Evolutionary conservation across 1,140 invertebrate species (phyloP), one percentile per base, ranked within the genome.

Genomic region (Dinoponera quadriceps): DNA sequence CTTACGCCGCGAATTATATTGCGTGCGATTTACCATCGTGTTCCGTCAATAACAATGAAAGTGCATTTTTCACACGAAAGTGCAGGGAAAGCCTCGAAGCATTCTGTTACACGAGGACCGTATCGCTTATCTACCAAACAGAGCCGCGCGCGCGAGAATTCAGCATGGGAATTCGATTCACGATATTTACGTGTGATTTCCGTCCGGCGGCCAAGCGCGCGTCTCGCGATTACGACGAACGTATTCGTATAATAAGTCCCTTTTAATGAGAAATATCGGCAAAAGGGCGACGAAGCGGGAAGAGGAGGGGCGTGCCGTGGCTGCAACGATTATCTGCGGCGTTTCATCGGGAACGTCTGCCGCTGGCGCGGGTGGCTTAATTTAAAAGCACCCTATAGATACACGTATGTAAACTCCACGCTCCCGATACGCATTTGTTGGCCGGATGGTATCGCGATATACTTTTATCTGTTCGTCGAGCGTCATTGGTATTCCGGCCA

Each of bases 401-500:
- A 11, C 18, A 3, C 29, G 51, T 83, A 83, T 83, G 63, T 60
- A 83, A 78, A 83, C 60, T 78, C 57, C 27, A 18, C 38, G n/a
- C 60, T 68, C 20, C 57, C 73, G 54, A 74, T 74, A 68, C 51
- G 73, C 49, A 51, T 75, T 86, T 83, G 85, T 89, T 82, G 69
- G 29, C 22, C 29, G 60, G 20, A 16, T 60, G 82, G 59, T 84
- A 87, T 72, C 74, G 59, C 88, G 81, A 89, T 90, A 89, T 77
- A 89, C 80, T 91, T 92, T 92, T 92, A 90, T 90, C 87, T 83
- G 65, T 85, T 87, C 86, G 72, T 69, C 38, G 74, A 18, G 80
- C 87, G 63, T 88, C 92, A 92, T 93, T 93, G 90, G 88, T 94
- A 94, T 94, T 94, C 93, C 85, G 82, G 29, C 83, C 90, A 90